Conservation (phyloP, 2,888 invertebrate species). For the Papilio gigon region DNA sequence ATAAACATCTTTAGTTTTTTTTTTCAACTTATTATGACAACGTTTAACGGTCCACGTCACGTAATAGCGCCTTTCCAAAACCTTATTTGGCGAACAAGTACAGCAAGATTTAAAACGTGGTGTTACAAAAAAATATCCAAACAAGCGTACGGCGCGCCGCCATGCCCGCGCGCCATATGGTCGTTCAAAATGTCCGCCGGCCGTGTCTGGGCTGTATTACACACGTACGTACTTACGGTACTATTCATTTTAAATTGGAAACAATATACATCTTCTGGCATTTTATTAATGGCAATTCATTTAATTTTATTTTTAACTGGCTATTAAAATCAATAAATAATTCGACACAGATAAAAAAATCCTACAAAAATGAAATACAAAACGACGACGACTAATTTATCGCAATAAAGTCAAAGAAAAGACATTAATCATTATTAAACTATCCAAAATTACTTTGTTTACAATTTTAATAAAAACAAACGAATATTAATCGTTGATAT, state of each 20-base stretch:
- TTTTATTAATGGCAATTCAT: no score
- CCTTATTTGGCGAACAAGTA: constrained; percentile 65
- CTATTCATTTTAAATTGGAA: neutral
- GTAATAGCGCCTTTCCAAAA: constrained; percentile 67
- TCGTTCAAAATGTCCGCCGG: constrained; percentile 49
- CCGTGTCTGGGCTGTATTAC: constrained; percentile 37
- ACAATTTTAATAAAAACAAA: neutral
- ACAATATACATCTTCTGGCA: neutral
- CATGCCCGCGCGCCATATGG: constrained; percentile 66
- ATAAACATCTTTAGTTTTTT: constrained; percentile 64
- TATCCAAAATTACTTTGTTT: neutral
- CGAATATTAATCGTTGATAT: neutral
- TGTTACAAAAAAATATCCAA: constrained; percentile 60
- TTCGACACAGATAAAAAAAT: neutral
- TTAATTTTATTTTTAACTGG: no score
- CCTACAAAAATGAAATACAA: neutral
- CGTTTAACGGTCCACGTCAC: constrained; percentile 64
- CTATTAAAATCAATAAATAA: no score
- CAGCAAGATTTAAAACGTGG: constrained; percentile 58
- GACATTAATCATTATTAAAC: neutral
- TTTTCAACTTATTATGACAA: constrained; percentile 55
- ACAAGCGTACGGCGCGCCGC: constrained; percentile 57
- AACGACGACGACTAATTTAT: neutral
- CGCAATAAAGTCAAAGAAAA: neutral
- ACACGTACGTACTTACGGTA: constrained; percentile 7